Conservation (phyloP, 2,113 vertebrate species). For the Lasiurus cinereus region DNA sequence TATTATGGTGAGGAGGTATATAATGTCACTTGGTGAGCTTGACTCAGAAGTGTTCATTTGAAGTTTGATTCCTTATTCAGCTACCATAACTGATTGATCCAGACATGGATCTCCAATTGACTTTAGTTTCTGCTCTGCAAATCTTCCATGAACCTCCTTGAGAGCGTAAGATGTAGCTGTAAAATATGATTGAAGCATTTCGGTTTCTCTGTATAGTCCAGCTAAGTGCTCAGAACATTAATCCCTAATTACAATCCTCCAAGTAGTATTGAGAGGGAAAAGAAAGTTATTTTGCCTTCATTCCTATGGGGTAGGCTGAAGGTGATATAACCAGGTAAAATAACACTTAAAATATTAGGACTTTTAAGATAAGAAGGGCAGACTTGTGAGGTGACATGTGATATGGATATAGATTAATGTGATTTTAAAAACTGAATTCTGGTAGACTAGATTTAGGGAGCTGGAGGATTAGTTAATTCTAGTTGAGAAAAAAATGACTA, state of each 20-base stretch:
- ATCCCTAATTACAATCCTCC: not conserved
- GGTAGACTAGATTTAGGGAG: not conserved
- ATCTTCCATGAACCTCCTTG: not conserved
- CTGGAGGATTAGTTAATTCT: not conserved
- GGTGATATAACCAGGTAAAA: not conserved
- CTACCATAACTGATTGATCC: slow-evolving; percentile 7
- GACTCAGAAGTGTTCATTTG: not conserved
- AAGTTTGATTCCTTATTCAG: slow-evolving; percentile 26
- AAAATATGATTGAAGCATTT: slow-evolving; percentile 19
- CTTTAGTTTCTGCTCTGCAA: slow-evolving; percentile 15
- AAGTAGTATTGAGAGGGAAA: not conserved
- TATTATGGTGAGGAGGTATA: not conserved
- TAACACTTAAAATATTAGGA: slow-evolving; percentile 34
- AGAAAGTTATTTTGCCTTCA: not conserved
- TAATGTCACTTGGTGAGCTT: not conserved
- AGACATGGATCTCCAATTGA: slow-evolving; percentile 19
- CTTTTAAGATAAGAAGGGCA: not conserved
- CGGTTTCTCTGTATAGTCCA: not conserved
- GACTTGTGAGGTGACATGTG: not conserved
- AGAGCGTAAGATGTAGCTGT: not conserved
- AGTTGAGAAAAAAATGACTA: not conserved
- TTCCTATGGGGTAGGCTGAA: not conserved
- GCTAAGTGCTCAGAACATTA: not conserved
- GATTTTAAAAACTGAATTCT: not conserved
- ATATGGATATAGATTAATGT: not conserved